Evolutionary conservation across 2,113 vertebrate genomes (phyloP).

Genomic region (Nyctereutes procyonoides): DNA sequence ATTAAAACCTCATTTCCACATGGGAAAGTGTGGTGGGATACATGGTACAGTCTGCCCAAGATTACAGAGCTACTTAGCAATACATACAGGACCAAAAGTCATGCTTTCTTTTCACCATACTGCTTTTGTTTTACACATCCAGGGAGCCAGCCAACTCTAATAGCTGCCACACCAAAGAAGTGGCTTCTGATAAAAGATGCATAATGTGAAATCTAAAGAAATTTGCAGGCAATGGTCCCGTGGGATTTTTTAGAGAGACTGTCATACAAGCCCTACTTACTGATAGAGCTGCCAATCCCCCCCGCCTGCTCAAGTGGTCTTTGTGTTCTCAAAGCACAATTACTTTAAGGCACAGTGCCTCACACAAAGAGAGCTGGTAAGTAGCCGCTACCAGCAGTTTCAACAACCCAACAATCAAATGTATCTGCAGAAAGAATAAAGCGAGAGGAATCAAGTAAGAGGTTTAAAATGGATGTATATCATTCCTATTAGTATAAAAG

Average conservation of each 20-base stretch:
- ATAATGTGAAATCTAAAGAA: background rate
- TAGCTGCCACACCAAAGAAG: background rate
- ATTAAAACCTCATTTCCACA: background rate
- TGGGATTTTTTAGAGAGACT: background rate
- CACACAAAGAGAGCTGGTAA: background rate
- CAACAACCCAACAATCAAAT: background rate
- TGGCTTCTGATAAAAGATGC: slow-evolving; percentile 41
- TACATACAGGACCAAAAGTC: background rate
- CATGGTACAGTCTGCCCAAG: background rate
- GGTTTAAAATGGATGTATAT: background rate
- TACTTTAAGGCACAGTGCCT: background rate
- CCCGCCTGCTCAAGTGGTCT: background rate
- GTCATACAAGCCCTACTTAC: background rate
- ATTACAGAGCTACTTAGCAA: background rate
- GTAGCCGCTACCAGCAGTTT: background rate
- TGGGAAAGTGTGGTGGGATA: background rate
- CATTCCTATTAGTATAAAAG: background rate
- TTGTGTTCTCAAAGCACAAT: background rate
- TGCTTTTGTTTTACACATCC: slow-evolving; percentile 3
- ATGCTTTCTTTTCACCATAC: background rate
- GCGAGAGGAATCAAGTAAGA: background rate
- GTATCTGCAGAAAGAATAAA: background rate
- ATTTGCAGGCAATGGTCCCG: background rate
- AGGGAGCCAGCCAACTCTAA: background rate
- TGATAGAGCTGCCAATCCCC: background rate